A percentile compares a stretch with the other conserved stretches of the same genome.
Evolutionary conservation across 1,140 invertebrate genomes (phyloP).

Genomic region (Drosophila arawakana): DNA sequence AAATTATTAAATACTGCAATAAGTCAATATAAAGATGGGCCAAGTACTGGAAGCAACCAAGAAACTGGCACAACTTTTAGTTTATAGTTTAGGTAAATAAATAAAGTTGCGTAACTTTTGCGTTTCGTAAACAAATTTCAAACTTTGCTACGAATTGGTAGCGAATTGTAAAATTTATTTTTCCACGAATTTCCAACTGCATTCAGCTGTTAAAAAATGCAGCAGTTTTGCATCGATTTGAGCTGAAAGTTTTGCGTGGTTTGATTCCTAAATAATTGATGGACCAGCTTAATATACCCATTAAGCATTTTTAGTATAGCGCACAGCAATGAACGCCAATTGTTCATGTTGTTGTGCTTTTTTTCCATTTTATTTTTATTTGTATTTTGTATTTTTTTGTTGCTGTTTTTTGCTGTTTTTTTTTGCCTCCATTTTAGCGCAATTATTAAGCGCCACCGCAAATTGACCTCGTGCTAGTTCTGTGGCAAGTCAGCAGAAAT

Average conservation of each 20-base stretch:
- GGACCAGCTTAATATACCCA: constrained; percentile 26
- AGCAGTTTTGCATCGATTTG: background rate
- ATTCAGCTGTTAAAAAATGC: background rate
- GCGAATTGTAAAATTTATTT: background rate
- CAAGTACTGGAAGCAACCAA: too few relatives aligned
- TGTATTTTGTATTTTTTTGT: constrained; percentile 1
- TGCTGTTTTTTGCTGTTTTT: constrained; percentile 41
- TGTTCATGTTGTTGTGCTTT: constrained; percentile 21
- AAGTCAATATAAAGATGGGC: too few relatives aligned
- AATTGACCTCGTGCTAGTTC: constrained; percentile 68
- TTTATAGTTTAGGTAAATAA: too few relatives aligned
- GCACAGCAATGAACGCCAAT: constrained; percentile 61
- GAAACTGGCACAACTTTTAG: too few relatives aligned
- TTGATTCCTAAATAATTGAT: constrained; percentile 21
- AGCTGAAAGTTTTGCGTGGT: background rate
- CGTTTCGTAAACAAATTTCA: too few relatives aligned
- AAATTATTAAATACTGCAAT: too few relatives aligned
- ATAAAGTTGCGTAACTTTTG: too few relatives aligned
- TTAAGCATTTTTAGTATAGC: constrained; percentile 24
- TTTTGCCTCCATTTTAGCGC: constrained; percentile 6
- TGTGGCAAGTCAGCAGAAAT: constrained; percentile 38
- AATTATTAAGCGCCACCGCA: constrained; percentile 61
- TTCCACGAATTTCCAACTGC: background rate
- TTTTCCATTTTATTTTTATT: constrained; percentile 10
- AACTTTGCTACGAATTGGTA: too few relatives aligned